phyloP scores from a whole-genome alignment of 2,797 vertebrate genomes.

The Chloroceryle amazona region DNA sequence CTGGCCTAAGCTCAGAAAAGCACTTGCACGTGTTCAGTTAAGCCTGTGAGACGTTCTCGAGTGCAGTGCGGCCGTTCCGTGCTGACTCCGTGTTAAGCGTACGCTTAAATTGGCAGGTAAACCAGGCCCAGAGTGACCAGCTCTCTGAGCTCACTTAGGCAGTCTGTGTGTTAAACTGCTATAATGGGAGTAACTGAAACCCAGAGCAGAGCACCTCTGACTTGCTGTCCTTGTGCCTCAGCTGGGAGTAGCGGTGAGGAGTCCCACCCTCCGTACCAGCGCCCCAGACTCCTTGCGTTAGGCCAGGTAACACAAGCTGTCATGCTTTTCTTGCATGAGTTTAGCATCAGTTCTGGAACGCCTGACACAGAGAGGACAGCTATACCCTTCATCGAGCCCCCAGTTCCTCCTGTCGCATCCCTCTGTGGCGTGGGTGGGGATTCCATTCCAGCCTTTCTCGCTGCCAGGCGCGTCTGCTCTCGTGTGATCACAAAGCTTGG shows the following conservation, averaged over 20 bases:
- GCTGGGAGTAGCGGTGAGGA: neutral
- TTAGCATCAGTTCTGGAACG: neutral
- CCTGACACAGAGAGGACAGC: neutral
- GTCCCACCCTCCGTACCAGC: neutral
- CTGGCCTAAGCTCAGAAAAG: slow-evolving; percentile 22
- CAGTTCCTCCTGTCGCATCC: neutral
- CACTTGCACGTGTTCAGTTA: neutral
- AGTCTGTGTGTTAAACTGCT: slow-evolving; percentile 3
- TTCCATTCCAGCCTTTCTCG: neutral
- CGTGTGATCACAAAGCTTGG: neutral
- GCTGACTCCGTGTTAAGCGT: neutral
- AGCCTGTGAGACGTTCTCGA: neutral
- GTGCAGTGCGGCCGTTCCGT: neutral
- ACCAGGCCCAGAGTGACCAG: slow-evolving; percentile 43
- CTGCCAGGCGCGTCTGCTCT: neutral
- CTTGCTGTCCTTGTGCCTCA: neutral
- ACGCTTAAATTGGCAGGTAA: neutral
- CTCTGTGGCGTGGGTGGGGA: neutral
- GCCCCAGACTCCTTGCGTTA: neutral
- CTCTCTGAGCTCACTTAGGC: slow-evolving; percentile 18
- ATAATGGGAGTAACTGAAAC: slow-evolving; percentile 21
- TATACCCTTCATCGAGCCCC: neutral
- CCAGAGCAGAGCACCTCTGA: neutral
- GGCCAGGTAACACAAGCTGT: neutral
- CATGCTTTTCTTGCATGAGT: neutral